Base-by-base conservation (phyloP, 2,113 vertebrate genomes). In the Madoqua kirkii region DNA sequence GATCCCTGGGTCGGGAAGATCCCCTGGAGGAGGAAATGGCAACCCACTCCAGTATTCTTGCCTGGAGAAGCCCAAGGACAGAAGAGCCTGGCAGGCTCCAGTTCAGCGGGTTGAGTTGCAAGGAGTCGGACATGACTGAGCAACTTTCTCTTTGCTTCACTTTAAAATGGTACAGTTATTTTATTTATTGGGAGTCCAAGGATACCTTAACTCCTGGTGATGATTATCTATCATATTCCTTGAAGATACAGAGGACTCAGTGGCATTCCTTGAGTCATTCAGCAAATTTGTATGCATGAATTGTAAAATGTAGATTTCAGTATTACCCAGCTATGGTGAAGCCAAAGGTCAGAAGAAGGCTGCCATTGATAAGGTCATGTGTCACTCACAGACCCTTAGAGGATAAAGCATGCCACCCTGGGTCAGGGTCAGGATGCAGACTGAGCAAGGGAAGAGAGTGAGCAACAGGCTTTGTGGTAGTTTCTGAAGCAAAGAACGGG, bases 391-490 rank as follows among this genome's bases (percentile, higher is more conserved):
- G 40, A 57, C 57, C 45, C 17, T 23, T 1, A 25, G 16, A 78
- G 36, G 57, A 54, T 5, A 2, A 23, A 27, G 4, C 7, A 3
- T 16, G 43, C 21, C 15, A n/a, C 9, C 13, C 15, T 0, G 2
- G 14, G 40, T 74, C 36, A 16, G 6, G 7, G 5, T 62, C 9
- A 48, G 52, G 79, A 43, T 7, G 21, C 27, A 13, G 36, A 55
- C 16, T 2, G 64, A 82, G 6, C 7, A 23, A 87, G 82, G 85
- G 13, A 27, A 23, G 31, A 43, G 54, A 3, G 5, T 31, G 17
- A 48, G 21, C 52, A 15, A 25, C 10, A 12, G n/a, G 19, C 33
- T 48, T 78, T 13, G 4, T 3, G 50, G 16, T 59, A 82, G n/a
- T 27, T 79, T 81, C 23, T 43, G 11, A 43, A 6, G 48, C 40